These are phyloP conservation scores for Pteropus alecto DNA, from an alignment of 2,113 vertebrate species.

Conservation along the genomic window DNA sequence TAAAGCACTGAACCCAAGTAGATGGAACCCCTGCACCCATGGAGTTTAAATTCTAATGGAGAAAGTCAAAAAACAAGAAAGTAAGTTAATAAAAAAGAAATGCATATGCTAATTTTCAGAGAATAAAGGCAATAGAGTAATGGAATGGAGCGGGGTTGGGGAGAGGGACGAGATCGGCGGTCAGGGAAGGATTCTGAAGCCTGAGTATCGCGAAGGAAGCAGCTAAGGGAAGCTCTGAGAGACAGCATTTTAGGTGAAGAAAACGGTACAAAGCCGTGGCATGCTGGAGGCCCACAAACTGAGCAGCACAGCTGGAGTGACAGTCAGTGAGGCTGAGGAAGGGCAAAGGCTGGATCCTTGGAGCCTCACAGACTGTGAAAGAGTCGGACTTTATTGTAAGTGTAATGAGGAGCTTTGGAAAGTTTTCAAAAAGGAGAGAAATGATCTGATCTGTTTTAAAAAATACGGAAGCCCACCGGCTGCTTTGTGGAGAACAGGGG, in stretches of 20 bases:
- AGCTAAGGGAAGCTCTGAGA: not conserved
- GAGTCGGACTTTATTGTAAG: not conserved
- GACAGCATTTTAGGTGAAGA: not conserved
- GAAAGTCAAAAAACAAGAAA: not conserved
- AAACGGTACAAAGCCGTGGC: not conserved
- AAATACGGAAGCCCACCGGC: not conserved
- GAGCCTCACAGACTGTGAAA: not conserved
- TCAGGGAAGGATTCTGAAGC: not conserved
- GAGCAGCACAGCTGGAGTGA: not conserved
- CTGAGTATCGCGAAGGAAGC: not conserved
- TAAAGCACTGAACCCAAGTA: not conserved
- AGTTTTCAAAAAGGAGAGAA: not conserved
- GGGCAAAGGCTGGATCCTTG: too few species aligned
- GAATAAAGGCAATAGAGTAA: not conserved
- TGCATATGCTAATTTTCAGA: not conserved
- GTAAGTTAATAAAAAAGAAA: not conserved
- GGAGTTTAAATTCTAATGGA: not conserved
- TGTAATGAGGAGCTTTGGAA: not conserved
- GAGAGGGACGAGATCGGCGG: not conserved
- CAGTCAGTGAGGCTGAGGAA: rapidly evolving
- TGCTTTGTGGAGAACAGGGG: not conserved
- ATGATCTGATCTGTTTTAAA: not conserved
- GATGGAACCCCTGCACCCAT: not conserved
- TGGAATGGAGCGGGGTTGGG: not conserved
- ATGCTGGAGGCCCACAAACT: not conserved